Evolutionary conservation across 2,888 invertebrate species (phyloP), one percentile per base, ranked within the genome.

Genomic region (Leptogaster cylindrica): DNA sequence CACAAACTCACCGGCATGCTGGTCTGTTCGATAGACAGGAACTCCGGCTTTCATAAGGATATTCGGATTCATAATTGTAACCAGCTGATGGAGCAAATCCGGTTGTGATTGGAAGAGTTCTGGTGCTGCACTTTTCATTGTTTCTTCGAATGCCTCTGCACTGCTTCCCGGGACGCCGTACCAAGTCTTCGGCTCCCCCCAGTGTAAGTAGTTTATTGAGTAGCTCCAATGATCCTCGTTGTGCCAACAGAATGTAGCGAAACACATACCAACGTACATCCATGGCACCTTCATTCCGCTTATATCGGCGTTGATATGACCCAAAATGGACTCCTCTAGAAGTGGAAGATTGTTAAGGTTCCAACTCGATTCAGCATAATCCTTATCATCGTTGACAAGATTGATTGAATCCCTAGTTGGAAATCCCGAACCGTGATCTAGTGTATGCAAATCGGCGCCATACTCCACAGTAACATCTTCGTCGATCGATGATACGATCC

Each of bases 161-260:
- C 89, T 88, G 2, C 86, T 85, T 2, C 95, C 96, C 0, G 95
- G 93, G 1, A 97, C 95, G 12, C 97, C 97, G 78, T 97, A 97
- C 92, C 92, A 74, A 8, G 73, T 73, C 66, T 97, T 97, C 0
- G 95, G 92, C 78, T 97, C 97, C 28, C 97, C 97, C 96, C 96
- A 96, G 78, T 97, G 97, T 72, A 97, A 83, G 78, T 97, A 97
- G 82, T 97, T 97, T 76, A 97, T 96, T 27, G 95, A 96, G 79
- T 97, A 97, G 76, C 95, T 96, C 97, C 97, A 97, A 79, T 97
- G 97, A 78, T 97, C 97, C 81, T 97, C 97, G 75, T 95, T 97
- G 82, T 97, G 97, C 97, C 97, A 97, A 78, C 97, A 97, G 80
- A 97, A 97, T 2, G 97, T 94, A 1, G 95, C 93, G 81, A 97